These are phyloP conservation scores for Eonycteris spelaea DNA, from an alignment of 2,113 vertebrate species.

Conservation along the genomic window DNA sequence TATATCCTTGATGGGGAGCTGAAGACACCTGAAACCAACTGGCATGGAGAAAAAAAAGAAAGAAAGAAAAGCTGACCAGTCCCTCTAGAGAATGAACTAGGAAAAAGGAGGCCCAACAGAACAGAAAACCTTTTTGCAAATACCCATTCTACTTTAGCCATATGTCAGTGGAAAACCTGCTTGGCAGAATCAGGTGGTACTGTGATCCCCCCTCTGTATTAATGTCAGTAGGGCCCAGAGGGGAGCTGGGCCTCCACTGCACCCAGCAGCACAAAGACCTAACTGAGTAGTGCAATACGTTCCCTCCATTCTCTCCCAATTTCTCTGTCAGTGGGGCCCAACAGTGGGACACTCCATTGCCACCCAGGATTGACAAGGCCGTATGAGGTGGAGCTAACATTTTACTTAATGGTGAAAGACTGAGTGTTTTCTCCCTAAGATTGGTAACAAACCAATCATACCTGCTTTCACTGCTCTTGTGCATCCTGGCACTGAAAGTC, in stretches of 20 bases:
- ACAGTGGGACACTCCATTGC: background rate
- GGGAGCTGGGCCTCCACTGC: background rate
- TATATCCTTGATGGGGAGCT: background rate
- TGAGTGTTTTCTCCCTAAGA: background rate
- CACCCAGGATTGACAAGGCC: too few relatives aligned
- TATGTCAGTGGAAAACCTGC: background rate
- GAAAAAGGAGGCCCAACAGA: background rate
- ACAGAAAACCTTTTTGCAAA: background rate
- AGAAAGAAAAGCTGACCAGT: background rate
- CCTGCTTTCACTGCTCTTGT: background rate
- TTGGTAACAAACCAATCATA: background rate
- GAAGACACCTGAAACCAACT: background rate
- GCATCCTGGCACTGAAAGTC: background rate
- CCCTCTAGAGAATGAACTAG: background rate
- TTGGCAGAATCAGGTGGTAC: background rate
- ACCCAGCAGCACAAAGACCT: too few relatives aligned
- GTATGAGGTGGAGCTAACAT: background rate
- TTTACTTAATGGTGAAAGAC: background rate
- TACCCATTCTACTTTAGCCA: background rate
- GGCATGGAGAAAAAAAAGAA: background rate
- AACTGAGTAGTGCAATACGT: background rate
- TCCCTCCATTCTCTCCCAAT: background rate
- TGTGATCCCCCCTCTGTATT: background rate
- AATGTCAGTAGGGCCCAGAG: too few relatives aligned
- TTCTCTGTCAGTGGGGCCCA: background rate